Evolutionary conservation across 2,797 vertebrate genomes (phyloP).

Genomic region (Euphonia xanthogaster): DNA sequence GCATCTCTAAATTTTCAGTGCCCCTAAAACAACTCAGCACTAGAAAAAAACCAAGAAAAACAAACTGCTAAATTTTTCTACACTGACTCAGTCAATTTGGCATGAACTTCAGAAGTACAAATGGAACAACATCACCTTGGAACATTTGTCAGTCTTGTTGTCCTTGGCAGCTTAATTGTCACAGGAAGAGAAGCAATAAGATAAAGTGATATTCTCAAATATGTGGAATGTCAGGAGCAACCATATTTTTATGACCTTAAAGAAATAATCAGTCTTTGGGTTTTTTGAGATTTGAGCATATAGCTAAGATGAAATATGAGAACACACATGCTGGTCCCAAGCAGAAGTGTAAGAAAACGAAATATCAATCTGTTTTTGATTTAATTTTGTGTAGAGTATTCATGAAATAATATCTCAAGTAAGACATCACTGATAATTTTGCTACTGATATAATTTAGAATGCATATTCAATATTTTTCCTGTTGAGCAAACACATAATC

Average conservation of each 20-base stretch:
- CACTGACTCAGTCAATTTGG: background rate
- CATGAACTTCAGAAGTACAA: background rate
- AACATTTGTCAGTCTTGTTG: background rate
- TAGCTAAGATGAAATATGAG: background rate
- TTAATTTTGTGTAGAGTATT: background rate
- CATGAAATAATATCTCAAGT: background rate
- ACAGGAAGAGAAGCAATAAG: background rate
- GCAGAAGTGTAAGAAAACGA: background rate
- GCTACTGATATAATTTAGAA: background rate
- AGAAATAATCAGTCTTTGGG: background rate
- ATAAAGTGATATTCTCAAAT: background rate
- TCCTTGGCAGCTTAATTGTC: background rate
- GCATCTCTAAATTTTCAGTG: background rate
- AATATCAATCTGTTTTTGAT: background rate
- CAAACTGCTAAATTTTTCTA: background rate
- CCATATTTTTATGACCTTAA: background rate
- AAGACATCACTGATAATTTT: background rate
- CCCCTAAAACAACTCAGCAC: background rate
- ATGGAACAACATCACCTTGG: background rate
- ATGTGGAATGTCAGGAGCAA: background rate
- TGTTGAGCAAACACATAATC: background rate
- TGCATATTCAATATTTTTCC: background rate
- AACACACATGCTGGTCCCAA: background rate
- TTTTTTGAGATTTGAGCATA: background rate
- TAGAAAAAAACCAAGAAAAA: background rate